phyloP scores from a whole-genome alignment of 2,888 invertebrate species.

The Apamea anceps region DNA sequence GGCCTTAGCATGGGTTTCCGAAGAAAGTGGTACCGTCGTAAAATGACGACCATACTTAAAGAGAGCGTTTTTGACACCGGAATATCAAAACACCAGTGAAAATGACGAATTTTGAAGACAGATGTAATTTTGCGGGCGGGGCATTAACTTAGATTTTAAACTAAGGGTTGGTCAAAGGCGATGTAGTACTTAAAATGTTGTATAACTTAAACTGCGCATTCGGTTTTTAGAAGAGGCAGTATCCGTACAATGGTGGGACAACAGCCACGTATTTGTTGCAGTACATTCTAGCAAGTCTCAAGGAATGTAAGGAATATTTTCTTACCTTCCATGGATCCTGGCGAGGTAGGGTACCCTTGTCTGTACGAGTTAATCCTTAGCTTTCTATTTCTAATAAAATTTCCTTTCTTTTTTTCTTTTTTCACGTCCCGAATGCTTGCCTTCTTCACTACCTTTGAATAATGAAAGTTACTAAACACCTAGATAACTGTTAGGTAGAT shows the following conservation, averaged over 20 bases:
- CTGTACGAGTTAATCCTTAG: background rate
- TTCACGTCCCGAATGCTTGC: background rate
- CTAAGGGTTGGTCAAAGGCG: background rate
- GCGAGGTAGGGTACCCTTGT: background rate
- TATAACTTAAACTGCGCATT: background rate
- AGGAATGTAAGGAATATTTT: no score
- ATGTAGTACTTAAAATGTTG: background rate
- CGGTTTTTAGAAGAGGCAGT: background rate
- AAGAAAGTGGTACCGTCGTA: background rate
- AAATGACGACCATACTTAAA: background rate
- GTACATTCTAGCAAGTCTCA: background rate
- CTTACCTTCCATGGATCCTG: slow-evolving; percentile 9
- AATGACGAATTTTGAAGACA: background rate
- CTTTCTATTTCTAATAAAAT: slow-evolving; percentile 19
- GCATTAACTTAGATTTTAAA: background rate
- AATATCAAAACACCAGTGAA: background rate
- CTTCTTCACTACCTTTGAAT: slow-evolving; percentile 70
- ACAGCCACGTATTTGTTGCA: background rate
- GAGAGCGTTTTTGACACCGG: background rate
- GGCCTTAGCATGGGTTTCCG: no score
- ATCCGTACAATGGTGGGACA: background rate
- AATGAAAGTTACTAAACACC: slow-evolving; percentile 56
- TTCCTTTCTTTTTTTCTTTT: background rate
- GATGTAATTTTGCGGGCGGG: background rate
- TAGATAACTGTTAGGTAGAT: slow-evolving; percentile 18